phyloP scores from a whole-genome alignment of 1,140 invertebrate genomes.

The Plodia interpunctella region DNA sequence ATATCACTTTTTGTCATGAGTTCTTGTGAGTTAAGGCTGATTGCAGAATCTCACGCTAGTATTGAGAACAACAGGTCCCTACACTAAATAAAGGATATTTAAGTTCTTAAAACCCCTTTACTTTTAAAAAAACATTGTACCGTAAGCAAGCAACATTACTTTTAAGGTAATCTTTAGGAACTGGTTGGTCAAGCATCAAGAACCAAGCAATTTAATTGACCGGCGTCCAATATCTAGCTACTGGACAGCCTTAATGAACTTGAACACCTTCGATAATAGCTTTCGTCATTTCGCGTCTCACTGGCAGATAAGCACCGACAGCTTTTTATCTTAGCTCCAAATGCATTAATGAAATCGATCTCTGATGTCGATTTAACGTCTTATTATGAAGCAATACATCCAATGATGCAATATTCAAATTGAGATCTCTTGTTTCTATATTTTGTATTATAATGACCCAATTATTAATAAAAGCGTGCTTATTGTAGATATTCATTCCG shows the following conservation, averaged over 20 bases:
- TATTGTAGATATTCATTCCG: too few relatives aligned
- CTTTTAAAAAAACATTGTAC: background rate
- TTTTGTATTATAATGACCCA: background rate
- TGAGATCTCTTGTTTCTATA: background rate
- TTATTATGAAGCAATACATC: background rate
- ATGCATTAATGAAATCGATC: slow-evolving; percentile 3
- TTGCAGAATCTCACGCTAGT: background rate
- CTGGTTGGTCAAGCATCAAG: background rate
- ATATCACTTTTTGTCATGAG: too few relatives aligned
- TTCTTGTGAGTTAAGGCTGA: too few relatives aligned
- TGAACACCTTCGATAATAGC: slow-evolving; percentile 6
- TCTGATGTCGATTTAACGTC: background rate
- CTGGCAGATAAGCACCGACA: slow-evolving; percentile 2
- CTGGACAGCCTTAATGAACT: slow-evolving; percentile 2
- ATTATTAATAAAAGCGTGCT: background rate
- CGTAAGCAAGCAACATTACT: background rate
- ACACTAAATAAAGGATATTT: too few relatives aligned
- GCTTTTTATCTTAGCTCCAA: background rate
- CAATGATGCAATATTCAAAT: background rate
- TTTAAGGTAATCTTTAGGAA: slow-evolving; percentile 1
- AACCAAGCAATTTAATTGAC: background rate
- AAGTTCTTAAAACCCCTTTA: too few relatives aligned
- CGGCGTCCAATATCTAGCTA: background rate
- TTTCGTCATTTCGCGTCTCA: slow-evolving; percentile 2
- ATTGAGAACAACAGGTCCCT: background rate